Percentiles rank a stretch among this genome's conserved stretches.
phyloP scores from a whole-genome alignment of 1,140 invertebrate genomes.

The Drosophila ohnishii region DNA sequence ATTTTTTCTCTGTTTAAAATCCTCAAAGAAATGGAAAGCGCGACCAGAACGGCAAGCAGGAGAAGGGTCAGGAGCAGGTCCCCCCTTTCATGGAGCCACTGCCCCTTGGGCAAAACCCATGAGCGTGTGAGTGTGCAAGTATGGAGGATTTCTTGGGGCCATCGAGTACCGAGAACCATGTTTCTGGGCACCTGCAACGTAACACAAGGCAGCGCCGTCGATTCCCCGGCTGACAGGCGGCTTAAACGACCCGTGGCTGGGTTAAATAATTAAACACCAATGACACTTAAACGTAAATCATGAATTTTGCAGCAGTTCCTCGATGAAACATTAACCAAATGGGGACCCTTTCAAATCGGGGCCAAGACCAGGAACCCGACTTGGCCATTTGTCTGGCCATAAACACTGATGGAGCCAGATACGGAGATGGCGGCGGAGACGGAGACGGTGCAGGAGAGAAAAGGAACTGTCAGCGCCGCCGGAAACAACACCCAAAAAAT shows the following conservation, averaged over 20 bases:
- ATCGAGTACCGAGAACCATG: neutral
- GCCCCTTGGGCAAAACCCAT: constrained; percentile 41
- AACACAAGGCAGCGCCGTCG: constrained; percentile 10
- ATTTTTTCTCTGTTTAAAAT: neutral
- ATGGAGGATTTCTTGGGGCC: constrained; percentile 30
- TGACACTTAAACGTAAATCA: constrained; percentile 82
- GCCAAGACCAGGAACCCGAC: constrained; percentile 9
- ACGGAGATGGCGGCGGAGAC: neutral
- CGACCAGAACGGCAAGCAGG: constrained; percentile 8
- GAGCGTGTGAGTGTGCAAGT: constrained; percentile 4
- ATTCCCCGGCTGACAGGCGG: constrained; percentile 37
- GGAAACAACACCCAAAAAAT: constrained; percentile 82
- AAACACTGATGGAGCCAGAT: constrained; percentile 47
- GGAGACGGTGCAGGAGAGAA: neutral
- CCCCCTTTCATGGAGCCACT: neutral
- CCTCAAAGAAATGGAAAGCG: constrained; percentile 70
- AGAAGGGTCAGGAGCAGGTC: constrained; percentile 15
- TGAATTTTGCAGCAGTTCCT: constrained; percentile 73
- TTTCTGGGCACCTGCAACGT: constrained; percentile 16
- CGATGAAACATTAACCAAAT: constrained; percentile 69
- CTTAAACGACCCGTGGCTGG: constrained; percentile 68
- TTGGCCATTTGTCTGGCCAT: constrained; percentile 52
- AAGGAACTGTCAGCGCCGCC: constrained; percentile 70
- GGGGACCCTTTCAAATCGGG: constrained; percentile 53
- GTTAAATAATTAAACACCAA: constrained; percentile 79